These are phyloP conservation scores for Caloenas nicobarica DNA, from an alignment of 2,113 vertebrate genomes.

Conservation along the genomic window DNA sequence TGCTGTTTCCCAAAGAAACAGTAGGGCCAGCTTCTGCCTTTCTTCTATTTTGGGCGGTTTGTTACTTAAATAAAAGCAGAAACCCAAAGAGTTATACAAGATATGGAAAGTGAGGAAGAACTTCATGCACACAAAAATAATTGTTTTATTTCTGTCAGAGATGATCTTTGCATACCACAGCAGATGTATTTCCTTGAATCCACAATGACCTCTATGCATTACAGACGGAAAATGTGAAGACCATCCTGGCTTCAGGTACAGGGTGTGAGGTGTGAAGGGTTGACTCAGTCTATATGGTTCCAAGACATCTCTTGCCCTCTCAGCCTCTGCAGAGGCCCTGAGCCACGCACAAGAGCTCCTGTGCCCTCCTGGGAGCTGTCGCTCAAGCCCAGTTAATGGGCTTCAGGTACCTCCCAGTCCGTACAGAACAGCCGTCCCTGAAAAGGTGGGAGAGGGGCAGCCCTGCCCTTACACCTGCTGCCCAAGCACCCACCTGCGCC, in stretches of 20 bases:
- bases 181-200: background rate
- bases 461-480: rapidly evolving
- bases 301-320: background rate
- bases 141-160: background rate
- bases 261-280: background rate
- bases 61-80: background rate
- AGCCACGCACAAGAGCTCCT: background rate
- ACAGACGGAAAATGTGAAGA: background rate
- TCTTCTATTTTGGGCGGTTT: background rate
- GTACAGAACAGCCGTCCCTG: rapidly evolving
- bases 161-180: background rate
- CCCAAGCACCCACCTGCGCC: background rate
- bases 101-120: background rate
- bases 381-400: background rate
- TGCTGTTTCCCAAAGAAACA: background rate
- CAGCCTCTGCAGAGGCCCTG: rapidly evolving
- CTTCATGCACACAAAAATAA: rapidly evolving
- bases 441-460: background rate
- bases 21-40: background rate
- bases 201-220: rapidly evolving
- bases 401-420: background rate
- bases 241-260: background rate
- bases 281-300: background rate
- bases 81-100: background rate
- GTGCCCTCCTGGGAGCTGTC: background rate